phyloP scores from a whole-genome alignment of 2,797 vertebrate genomes.

The Channa striata region DNA sequence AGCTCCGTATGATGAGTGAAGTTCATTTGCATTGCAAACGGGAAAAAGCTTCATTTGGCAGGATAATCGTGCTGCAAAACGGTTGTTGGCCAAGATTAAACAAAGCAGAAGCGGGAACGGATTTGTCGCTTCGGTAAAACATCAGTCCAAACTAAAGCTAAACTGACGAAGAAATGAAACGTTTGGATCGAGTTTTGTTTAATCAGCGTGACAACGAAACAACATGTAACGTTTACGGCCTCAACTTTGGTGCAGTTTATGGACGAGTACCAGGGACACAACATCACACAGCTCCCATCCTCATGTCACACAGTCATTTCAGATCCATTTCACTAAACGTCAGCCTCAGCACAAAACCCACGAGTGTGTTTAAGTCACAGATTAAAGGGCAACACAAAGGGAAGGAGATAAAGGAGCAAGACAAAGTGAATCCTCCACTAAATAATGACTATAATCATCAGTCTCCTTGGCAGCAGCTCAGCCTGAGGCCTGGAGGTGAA shows the following conservation, averaged over 20 bases:
- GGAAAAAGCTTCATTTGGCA: neutral
- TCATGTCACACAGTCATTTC: too few species aligned
- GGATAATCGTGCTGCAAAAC: neutral
- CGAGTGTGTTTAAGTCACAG: slow-evolving; percentile 3
- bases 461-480: neutral
- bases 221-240: too few species aligned
- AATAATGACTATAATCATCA: slow-evolving; percentile 24
- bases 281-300: too few species aligned
- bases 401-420: slow-evolving; percentile 11
- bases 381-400: slow-evolving; percentile 23
- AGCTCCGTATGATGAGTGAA: neutral
- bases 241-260: too few species aligned
- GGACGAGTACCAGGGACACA: too few species aligned
- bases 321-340: too few species aligned
- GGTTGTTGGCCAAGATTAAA: neutral
- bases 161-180: too few species aligned
- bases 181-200: too few species aligned
- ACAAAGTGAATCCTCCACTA: slow-evolving; percentile 10
- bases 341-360: neutral
- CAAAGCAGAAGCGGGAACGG: neutral
- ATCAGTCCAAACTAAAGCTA: too few species aligned
- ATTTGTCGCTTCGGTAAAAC: neutral
- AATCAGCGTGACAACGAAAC: too few species aligned
- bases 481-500: neutral
- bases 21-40: slow-evolving; percentile 5